A percentile compares a stretch with the other conserved stretches of the same genome.
phyloP scores from a whole-genome alignment of 1,140 invertebrate species.

The Magallana ariakensis region DNA sequence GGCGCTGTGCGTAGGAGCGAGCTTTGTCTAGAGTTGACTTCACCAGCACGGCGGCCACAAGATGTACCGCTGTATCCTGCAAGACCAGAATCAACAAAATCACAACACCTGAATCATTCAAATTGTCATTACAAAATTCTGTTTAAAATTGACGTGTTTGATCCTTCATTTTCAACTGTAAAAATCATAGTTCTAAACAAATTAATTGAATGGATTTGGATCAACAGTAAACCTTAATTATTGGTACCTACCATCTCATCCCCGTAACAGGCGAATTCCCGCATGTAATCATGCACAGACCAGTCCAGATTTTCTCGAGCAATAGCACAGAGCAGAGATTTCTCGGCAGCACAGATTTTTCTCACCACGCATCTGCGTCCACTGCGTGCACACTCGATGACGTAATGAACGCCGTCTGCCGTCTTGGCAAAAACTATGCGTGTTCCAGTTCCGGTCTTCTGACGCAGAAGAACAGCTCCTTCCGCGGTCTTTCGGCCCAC shows the following conservation, averaged over 20 bases:
- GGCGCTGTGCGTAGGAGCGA: constrained; percentile 1
- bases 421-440: background rate
- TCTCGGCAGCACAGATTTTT: background rate
- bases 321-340: background rate
- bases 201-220: no score
- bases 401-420: constrained; percentile 19
- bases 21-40: background rate
- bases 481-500: background rate
- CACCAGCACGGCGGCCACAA: background rate
- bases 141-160: no score
- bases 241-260: background rate
- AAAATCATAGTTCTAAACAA: no score
- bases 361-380: background rate
- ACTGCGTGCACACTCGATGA: background rate
- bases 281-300: background rate
- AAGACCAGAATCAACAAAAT: background rate
- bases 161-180: no score
- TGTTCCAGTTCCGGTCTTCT: background rate
- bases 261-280: background rate
- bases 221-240: no score
- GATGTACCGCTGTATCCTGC: background rate
- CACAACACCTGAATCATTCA: no score
- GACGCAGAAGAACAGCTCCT: background rate
- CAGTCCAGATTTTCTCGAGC: background rate
- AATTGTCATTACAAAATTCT: no score